Percentiles rank a stretch among this genome's conserved stretches.
Conservation (phyloP, 2,888 invertebrate genomes). For the Allophyes oxyacanthae region DNA sequence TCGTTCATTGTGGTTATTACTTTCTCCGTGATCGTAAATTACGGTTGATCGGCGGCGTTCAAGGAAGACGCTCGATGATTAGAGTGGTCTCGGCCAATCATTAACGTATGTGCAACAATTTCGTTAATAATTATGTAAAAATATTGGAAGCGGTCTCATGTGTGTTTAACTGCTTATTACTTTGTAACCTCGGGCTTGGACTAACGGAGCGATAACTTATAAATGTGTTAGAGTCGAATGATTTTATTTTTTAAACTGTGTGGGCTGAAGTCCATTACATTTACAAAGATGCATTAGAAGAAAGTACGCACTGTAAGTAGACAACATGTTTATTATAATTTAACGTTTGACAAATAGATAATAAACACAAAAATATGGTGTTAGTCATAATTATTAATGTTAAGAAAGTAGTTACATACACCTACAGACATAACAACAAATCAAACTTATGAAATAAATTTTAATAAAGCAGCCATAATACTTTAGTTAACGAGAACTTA, state of each 20-base stretch:
- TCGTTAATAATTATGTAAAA: conserved; percentile 79
- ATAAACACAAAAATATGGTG: conserved; percentile 44
- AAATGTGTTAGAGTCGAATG: conserved; percentile 64
- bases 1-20: conserved; percentile 60
- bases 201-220: conserved; percentile 76
- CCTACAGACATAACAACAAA: conserved; percentile 1
- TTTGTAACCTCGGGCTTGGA: conserved; percentile 73
- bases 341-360: conserved; percentile 33
- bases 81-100: conserved; percentile 67
- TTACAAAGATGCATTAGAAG: conserved; percentile 18
- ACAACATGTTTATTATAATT: conserved; percentile 39
- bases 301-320: conserved; percentile 26
- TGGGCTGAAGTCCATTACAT: conserved; percentile 35
- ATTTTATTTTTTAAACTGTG: conserved; percentile 36
- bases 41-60: conserved; percentile 64
- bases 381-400: conserved; percentile 29
- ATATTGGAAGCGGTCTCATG: conserved; percentile 76
- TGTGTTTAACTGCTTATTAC: conserved; percentile 84
- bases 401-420: conserved; percentile 9
- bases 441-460: no score
- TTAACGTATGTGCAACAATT: conserved; percentile 78
- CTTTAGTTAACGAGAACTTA: no score
- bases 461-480: no score
- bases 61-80: conserved; percentile 68
- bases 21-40: conserved; percentile 68